A percentile compares a stretch with the other conserved stretches of the same genome.
Evolutionary conservation across 2,113 vertebrate genomes (phyloP).

Genomic region (Pteruthius melanotis): DNA sequence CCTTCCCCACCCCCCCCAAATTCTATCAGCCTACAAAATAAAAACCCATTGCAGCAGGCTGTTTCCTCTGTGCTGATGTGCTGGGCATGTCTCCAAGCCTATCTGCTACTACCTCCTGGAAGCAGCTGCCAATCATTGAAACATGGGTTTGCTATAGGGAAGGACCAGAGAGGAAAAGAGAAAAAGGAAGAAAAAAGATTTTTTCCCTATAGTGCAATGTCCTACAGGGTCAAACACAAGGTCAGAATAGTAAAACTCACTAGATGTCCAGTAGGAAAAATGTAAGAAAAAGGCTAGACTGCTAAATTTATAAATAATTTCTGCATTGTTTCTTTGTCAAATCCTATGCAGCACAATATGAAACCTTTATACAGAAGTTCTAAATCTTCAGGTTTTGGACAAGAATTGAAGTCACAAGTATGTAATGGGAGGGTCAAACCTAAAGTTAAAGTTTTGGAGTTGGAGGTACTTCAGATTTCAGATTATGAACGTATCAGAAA

Average conservation of each 20-base stretch:
- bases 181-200: background rate
- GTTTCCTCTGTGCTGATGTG: background rate
- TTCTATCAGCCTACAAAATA: background rate
- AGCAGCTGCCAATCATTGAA: background rate
- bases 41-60: accelerated
- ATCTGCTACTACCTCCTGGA: background rate
- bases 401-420: background rate
- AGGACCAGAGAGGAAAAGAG: background rate
- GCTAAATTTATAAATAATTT: background rate
- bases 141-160: background rate
- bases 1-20: background rate
- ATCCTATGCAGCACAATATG: background rate
- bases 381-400: background rate
- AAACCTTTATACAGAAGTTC: background rate
- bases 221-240: background rate
- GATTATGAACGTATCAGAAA: background rate
- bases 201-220: background rate
- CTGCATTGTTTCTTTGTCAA: background rate
- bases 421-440: background rate
- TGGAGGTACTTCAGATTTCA: background rate
- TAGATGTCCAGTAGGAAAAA: background rate
- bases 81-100: background rate
- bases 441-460: background rate
- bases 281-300: background rate
- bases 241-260: background rate